Conservation (phyloP, 2,113 vertebrate genomes). For the Rhinolophus ferrumequinum region DNA sequence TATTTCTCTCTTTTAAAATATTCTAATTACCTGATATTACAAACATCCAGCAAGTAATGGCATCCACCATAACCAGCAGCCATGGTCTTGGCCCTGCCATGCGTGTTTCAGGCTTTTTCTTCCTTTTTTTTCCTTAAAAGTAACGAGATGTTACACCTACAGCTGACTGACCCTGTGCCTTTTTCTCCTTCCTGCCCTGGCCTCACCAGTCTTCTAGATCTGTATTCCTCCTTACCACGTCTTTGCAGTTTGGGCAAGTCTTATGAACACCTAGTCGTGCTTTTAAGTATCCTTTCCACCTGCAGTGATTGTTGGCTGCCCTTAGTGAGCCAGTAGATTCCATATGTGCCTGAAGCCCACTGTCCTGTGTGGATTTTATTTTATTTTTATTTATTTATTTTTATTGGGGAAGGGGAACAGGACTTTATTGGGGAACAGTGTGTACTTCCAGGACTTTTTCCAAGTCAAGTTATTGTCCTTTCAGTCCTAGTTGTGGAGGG, state of each 20-base stretch:
- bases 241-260: neutral
- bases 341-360: neutral
- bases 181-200: neutral
- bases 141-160: neutral
- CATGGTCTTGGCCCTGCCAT: neutral
- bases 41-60: neutral
- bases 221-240: too few species aligned
- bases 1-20: neutral
- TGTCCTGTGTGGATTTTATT: neutral
- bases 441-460: too few species aligned
- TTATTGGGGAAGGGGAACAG: too few species aligned
- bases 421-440: too few species aligned
- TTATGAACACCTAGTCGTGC: accelerated
- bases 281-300: neutral
- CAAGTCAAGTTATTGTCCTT: too few species aligned
- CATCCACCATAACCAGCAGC: neutral
- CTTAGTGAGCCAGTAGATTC: neutral
- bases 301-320: neutral
- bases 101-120: neutral
- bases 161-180: neutral
- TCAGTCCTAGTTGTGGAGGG: too few species aligned
- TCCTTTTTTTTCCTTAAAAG: neutral
- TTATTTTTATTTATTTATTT: too few species aligned
- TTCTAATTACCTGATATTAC: neutral
- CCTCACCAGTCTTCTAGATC: neutral